Percentiles rank a stretch among this genome's conserved stretches.
These are phyloP conservation scores for Sarcophaga carnaria DNA, from an alignment of 2,888 invertebrate genomes.

Conservation along the genomic window DNA sequence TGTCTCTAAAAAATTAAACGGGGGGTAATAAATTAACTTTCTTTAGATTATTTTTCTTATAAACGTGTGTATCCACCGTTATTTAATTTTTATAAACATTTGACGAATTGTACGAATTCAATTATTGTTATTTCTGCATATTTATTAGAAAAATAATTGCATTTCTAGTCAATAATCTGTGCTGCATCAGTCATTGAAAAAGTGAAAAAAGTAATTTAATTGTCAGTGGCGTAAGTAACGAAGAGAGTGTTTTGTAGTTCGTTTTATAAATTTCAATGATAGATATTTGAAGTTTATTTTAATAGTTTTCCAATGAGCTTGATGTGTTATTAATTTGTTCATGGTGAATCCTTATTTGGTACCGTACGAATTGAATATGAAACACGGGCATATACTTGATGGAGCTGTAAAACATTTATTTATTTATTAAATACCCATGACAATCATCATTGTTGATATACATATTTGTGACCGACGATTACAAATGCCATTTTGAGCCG, in stretches of 20 bases:
- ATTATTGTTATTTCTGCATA: too few relatives aligned
- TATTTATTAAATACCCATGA: constrained; percentile 46
- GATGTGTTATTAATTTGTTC: not conserved
- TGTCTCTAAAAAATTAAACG: too few relatives aligned
- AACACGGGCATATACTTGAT: constrained; percentile 20
- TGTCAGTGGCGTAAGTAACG: not conserved
- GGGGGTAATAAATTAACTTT: too few relatives aligned
- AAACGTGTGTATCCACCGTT: too few relatives aligned
- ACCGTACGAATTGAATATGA: not conserved
- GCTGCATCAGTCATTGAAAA: too few relatives aligned
- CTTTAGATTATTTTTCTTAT: too few relatives aligned
- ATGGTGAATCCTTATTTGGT: not conserved
- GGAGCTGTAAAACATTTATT: constrained; percentile 52
- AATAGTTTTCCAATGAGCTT: not conserved
- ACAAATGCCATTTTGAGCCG: constrained; percentile 37
- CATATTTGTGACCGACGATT: not conserved
- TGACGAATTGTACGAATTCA: too few relatives aligned
- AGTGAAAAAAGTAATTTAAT: not conserved
- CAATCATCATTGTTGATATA: constrained; percentile 41
- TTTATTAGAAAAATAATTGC: too few relatives aligned
- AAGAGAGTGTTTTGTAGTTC: not conserved
- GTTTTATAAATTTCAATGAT: not conserved
- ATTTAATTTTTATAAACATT: too few relatives aligned
- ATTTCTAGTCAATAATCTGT: too few relatives aligned
- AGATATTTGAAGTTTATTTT: too few relatives aligned